A percentile compares a stretch with the other conserved stretches of the same genome.
Conservation (phyloP, 2,888 invertebrate species). For the Drosophila suboccidentalis region DNA sequence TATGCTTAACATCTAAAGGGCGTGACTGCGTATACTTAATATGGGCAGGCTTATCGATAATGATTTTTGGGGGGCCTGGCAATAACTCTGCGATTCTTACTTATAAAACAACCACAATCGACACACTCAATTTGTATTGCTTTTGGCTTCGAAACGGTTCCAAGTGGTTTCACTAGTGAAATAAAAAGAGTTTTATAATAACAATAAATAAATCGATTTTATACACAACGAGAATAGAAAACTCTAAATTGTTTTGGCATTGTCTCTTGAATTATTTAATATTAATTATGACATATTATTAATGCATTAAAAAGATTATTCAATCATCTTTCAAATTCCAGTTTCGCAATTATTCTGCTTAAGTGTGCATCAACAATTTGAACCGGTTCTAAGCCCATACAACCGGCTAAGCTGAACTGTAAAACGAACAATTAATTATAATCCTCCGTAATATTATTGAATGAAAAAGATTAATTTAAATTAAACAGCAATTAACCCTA, state of each 20-base stretch:
- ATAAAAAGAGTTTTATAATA: conserved; percentile 4
- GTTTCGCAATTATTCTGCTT: neutral
- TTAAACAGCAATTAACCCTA: neutral
- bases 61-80: conserved; percentile 11
- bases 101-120: conserved; percentile 8
- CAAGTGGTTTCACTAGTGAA: neutral
- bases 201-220: neutral
- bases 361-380: neutral
- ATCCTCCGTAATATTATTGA: neutral
- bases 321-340: neutral
- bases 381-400: neutral
- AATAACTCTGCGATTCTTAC: neutral
- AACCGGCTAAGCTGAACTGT: neutral
- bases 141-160: neutral
- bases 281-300: neutral
- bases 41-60: conserved; percentile 8
- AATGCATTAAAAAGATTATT: neutral
- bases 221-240: neutral
- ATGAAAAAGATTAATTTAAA: neutral
- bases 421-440: neutral
- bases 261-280: neutral
- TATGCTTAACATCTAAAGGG: conserved; percentile 34
- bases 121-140: neutral
- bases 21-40: conserved; percentile 18
- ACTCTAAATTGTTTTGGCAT: neutral